A percentile compares a stretch with the other conserved stretches of the same genome.
These are phyloP conservation scores for Sinonovacula constricta DNA, from an alignment of 1,140 invertebrate genomes.

Conservation along the genomic window DNA sequence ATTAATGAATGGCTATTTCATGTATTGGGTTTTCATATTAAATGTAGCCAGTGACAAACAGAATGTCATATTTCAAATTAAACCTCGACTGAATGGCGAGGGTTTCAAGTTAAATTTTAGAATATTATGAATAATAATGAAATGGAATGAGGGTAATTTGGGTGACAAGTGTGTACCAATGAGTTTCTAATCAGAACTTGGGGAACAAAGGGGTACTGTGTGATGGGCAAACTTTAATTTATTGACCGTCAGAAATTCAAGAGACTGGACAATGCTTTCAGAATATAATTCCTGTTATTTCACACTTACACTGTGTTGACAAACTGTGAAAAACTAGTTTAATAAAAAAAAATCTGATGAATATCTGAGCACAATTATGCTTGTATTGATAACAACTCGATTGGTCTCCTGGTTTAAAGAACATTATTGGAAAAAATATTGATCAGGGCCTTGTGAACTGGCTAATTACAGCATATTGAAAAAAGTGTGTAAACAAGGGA, in stretches of 20 bases:
- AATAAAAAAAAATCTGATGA: constrained; percentile 24
- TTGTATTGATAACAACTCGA: constrained; percentile 16
- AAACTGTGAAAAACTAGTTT: constrained; percentile 44
- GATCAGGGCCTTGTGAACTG: constrained; percentile 12
- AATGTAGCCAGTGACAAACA: constrained; percentile 29
- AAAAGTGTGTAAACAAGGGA: constrained; percentile 24
- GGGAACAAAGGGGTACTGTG: constrained; percentile 3
- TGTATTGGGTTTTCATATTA: constrained; percentile 2
- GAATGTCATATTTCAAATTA: constrained; percentile 42
- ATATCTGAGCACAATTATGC: not conserved
- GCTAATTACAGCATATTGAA: constrained; percentile 46
- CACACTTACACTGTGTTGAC: constrained; percentile 6
- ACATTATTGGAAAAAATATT: constrained; percentile 42
- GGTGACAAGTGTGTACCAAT: constrained; percentile 4
- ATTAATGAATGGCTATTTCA: constrained; percentile 6
- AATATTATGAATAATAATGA: constrained; percentile 38
- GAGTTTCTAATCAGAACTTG: constrained; percentile 3
- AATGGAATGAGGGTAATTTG: constrained; percentile 5
- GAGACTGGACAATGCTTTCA: not conserved
- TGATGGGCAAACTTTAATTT: not conserved
- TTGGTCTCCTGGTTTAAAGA: not conserved
- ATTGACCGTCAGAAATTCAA: constrained; percentile 34
- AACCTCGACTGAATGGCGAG: constrained; percentile 19
- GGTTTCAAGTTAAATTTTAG: constrained; percentile 39
- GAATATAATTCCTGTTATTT: constrained; percentile 32